A percentile compares a stretch with the other conserved stretches of the same genome.
phyloP scores from a whole-genome alignment of 1,140 invertebrate genomes.

The Mamestra configurata region DNA sequence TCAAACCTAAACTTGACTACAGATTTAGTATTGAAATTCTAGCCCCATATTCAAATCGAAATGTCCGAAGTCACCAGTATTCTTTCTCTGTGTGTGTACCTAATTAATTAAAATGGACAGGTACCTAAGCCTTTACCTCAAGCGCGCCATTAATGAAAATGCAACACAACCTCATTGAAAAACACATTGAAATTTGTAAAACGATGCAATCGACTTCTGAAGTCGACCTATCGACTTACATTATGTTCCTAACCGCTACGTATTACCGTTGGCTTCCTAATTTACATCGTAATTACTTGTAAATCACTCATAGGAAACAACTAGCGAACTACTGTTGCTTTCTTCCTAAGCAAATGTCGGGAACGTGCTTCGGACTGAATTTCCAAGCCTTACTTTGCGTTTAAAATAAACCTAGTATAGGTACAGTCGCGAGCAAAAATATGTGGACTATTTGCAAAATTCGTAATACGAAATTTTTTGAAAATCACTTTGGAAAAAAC shows the following conservation, averaged over 20 bases:
- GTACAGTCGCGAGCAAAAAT: neutral
- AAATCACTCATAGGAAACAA: conserved; percentile 45
- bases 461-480: neutral
- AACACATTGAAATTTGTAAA: conserved; percentile 14
- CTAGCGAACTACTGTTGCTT: conserved; percentile 19
- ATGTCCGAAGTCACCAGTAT: too few relatives aligned
- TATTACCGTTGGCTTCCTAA: neutral
- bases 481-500: too few relatives aligned
- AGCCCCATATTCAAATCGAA: too few relatives aligned
- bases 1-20: too few relatives aligned
- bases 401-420: conserved; percentile 25
- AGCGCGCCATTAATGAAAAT: neutral
- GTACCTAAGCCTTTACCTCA: neutral
- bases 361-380: conserved; percentile 38
- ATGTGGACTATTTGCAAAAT: neutral
- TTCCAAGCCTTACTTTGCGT: conserved; percentile 25
- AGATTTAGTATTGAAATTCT: too few relatives aligned
- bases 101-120: neutral
- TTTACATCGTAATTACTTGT: conserved; percentile 43
- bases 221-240: conserved; percentile 2
- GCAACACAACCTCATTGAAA: neutral
- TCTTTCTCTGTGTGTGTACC: neutral
- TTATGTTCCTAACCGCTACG: conserved; percentile 32
- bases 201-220: conserved; percentile 3
- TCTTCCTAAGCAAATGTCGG: conserved; percentile 36